phyloP scores from a whole-genome alignment of 2,888 invertebrate species.

The Drosophila cognata region DNA sequence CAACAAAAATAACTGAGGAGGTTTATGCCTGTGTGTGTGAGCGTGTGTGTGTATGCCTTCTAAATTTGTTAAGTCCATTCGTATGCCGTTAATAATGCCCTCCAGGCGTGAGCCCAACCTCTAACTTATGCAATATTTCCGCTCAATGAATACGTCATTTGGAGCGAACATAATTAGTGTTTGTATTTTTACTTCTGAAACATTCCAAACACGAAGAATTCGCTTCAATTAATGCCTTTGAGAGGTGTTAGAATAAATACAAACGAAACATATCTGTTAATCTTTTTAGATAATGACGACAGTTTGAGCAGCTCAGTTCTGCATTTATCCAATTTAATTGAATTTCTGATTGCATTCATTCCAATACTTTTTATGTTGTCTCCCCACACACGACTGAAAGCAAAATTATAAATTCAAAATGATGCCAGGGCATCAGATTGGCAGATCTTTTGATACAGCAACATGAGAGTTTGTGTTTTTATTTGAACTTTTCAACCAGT shows the following conservation, averaged over 20 bases:
- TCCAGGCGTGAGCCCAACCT: constrained; percentile 1
- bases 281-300: background rate
- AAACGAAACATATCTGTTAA: background rate
- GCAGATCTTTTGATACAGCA: background rate
- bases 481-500: background rate
- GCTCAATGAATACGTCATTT: constrained; percentile 30
- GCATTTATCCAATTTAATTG: background rate
- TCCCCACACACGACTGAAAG: background rate
- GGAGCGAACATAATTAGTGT: constrained; percentile 49
- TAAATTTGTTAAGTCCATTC: constrained; percentile 49
- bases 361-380: background rate
- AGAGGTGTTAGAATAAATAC: background rate
- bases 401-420: background rate
- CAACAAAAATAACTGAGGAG: background rate
- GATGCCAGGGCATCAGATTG: background rate
- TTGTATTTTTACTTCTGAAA: constrained; percentile 25
- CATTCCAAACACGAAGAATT: background rate
- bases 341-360: background rate
- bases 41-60: constrained; percentile 22
- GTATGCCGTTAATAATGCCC: constrained; percentile 51
- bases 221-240: background rate
- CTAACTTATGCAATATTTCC: constrained; percentile 17
- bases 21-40: background rate
- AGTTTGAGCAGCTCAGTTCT: background rate
- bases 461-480: background rate